Conservation (phyloP, 1,140 invertebrate species). For the Pogonus chalceus region DNA sequence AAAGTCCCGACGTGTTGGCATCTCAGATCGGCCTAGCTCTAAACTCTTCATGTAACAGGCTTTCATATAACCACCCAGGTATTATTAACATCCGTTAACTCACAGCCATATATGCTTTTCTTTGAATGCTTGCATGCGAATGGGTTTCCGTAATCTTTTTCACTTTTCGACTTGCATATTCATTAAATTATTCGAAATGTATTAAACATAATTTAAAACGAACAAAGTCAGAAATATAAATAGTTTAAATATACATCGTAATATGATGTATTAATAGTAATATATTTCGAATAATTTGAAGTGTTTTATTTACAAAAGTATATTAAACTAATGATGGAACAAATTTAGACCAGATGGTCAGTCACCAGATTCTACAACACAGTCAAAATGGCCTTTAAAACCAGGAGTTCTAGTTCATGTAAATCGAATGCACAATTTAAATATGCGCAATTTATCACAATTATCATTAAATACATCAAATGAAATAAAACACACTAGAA, state of each 20-base stretch:
- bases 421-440: conserved; percentile 57
- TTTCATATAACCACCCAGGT: conserved; percentile 2
- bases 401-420: conserved; percentile 81
- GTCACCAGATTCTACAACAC: conserved; percentile 37
- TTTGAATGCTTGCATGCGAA: background rate
- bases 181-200: too few species aligned
- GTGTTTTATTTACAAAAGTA: too few species aligned
- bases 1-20: conserved; percentile 34
- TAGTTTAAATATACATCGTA: too few species aligned
- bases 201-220: too few species aligned
- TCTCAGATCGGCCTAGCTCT: background rate
- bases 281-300: too few species aligned
- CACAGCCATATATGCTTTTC: too few species aligned
- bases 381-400: conserved; percentile 78
- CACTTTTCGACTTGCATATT: too few species aligned
- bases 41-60: conserved; percentile 25
- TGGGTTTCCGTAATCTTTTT: too few species aligned
- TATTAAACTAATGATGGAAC: too few species aligned
- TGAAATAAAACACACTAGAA: background rate
- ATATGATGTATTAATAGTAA: too few species aligned
- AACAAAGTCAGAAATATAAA: too few species aligned
- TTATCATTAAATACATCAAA: conserved; percentile 3
- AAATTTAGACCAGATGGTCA: conserved; percentile 32
- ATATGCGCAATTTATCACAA: conserved; percentile 31
- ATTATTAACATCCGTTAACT: background rate